Evolutionary conservation across 2,888 invertebrate genomes (phyloP).

Genomic region (Sussaba pulchella): DNA sequence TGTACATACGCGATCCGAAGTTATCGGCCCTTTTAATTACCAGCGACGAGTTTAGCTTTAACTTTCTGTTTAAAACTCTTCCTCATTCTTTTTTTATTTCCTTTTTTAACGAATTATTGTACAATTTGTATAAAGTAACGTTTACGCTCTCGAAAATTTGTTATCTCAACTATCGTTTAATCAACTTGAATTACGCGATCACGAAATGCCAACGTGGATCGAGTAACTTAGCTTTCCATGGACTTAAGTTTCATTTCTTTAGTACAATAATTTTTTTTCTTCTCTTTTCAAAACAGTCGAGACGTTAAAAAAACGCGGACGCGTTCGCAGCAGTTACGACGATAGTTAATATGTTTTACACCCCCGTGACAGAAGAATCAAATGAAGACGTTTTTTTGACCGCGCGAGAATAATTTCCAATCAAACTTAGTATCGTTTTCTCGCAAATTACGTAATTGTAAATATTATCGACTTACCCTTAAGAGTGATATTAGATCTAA

Average conservation of each 20-base stretch:
- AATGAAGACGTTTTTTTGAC: slow-evolving; percentile 25
- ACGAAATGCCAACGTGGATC: too few relatives aligned
- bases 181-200: too few relatives aligned
- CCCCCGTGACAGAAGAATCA: slow-evolving; percentile 66
- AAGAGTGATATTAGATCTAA: slow-evolving; percentile 70
- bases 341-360: slow-evolving; percentile 65
- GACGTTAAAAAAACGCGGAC: background rate
- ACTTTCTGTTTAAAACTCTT: slow-evolving; percentile 65
- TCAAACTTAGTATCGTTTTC: slow-evolving; percentile 44
- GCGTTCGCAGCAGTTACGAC: slow-evolving; percentile 22
- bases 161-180: too few relatives aligned
- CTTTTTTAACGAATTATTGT: slow-evolving; percentile 49
- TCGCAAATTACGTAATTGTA: slow-evolving; percentile 59
- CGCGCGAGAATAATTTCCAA: slow-evolving; percentile 36
- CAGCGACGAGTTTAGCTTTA: slow-evolving; percentile 75
- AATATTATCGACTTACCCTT: slow-evolving; percentile 63
- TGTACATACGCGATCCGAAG: slow-evolving; percentile 60
- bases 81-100: slow-evolving; percentile 39
- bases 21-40: slow-evolving; percentile 70
- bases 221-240: too few relatives aligned
- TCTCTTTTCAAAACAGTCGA: background rate
- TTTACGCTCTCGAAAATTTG: slow-evolving; percentile 19
- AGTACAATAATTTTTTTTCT: too few relatives aligned
- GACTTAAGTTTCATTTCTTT: too few relatives aligned
- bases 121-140: slow-evolving; percentile 58